Evolutionary conservation across 2,888 invertebrate species (phyloP), one percentile per base, ranked within the genome.

Genomic region (Drosophila koepferae): DNA sequence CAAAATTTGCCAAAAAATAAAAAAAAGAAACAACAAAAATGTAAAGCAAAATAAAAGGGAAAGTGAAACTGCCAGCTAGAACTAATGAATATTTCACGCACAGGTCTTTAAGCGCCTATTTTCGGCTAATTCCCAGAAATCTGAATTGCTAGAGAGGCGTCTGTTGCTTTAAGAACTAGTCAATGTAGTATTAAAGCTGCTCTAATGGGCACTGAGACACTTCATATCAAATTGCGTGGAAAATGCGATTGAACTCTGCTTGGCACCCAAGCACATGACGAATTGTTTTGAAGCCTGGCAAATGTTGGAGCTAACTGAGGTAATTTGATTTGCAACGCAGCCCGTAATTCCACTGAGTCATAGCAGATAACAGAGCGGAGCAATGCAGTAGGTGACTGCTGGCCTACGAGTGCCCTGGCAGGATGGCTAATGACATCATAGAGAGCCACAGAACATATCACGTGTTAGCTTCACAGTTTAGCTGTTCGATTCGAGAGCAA

Each of bases 351-450:
- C n/a, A 34, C 68, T 82, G 82, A 82, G 59, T 82, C 82, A 85
- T 61, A n/a, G 23, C 20, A 58, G 63, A 71, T 64, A 64, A 43
- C 1, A 23, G 28, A n/a, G 34, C 16, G 4, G 36, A 28, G 44
- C 6, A 28, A 16, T 38, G 23, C 23, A 9, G 5, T 18, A 14
- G 46, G 38, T 54, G 12, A 44, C n/a, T 41, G 46, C 43, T 49
- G 31, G 49, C 49, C 49, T 31, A 34, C 6, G 48, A 0, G 2
- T 23, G 46, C 18, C 46, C 51, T 40, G 69, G 54, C 72, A 81
- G 74, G 62, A 69, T 70, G 16, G 23, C n/a, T 5, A 6, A 82
- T 84, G 87, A 85, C 87, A 82, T 87, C 87, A 85, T 74, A 36
- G 58, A 54, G 12, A 3, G 34, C 18, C 34, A 16, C 48, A 16